Conservation (phyloP, 2,888 invertebrate species). For the Ennomos fuscantarius region DNA sequence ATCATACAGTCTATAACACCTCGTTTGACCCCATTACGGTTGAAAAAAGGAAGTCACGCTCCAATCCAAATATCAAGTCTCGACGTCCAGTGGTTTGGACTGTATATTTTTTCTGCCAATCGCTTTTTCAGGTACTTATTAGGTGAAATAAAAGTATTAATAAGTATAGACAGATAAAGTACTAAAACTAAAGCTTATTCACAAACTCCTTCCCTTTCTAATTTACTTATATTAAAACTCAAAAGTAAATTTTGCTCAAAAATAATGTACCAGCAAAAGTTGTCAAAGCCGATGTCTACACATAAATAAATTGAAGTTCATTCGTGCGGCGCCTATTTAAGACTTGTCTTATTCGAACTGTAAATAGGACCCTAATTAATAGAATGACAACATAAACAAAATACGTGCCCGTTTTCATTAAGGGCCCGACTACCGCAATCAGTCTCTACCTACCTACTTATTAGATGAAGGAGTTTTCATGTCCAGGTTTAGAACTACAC, state of each 20-base stretch:
- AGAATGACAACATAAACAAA: conserved; percentile 66
- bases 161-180: no score
- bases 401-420: conserved; percentile 58
- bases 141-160: no score
- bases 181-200: no score
- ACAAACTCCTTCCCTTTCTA: no score
- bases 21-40: no score
- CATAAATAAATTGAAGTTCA: conserved; percentile 69
- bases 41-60: no score
- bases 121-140: no score
- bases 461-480: conserved; percentile 3
- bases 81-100: no score
- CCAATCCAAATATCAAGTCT: no score
- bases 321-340: conserved; percentile 65
- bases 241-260: no score
- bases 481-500: background rate
- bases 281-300: conserved; percentile 51
- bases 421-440: conserved; percentile 49
- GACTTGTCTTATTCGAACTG: conserved; percentile 63
- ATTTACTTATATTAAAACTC: background rate
- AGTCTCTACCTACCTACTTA: conserved; percentile 37
- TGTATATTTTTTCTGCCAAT: no score
- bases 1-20: no score
- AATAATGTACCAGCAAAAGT: conserved; percentile 35
- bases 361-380: conserved; percentile 72